A percentile compares a stretch with the other conserved stretches of the same genome.
phyloP scores from a whole-genome alignment of 2,888 invertebrate genomes.

The Leuctra nigra region DNA sequence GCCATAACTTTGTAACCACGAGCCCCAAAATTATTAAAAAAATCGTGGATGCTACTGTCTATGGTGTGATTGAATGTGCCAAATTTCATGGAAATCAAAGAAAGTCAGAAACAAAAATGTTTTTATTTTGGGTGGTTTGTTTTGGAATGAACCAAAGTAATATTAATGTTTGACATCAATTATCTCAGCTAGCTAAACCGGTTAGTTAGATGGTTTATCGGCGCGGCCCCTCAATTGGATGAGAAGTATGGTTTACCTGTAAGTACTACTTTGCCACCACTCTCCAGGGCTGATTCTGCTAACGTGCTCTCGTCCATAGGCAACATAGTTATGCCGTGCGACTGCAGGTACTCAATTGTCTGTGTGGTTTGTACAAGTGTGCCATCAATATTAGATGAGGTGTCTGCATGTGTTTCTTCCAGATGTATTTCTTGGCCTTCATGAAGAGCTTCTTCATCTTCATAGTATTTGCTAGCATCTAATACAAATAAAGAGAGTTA shows the following conservation, averaged over 20 bases:
- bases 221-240: too few relatives aligned
- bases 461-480: not conserved
- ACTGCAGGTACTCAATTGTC: slow-evolving; percentile 62
- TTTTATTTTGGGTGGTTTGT: too few relatives aligned
- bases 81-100: too few relatives aligned
- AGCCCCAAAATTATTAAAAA: too few relatives aligned
- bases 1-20: too few relatives aligned
- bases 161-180: too few relatives aligned
- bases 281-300: slow-evolving; percentile 73
- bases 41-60: too few relatives aligned
- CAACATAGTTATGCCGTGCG: slow-evolving; percentile 82
- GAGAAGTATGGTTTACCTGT: slow-evolving; percentile 48
- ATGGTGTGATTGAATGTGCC: too few relatives aligned
- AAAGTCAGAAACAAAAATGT: too few relatives aligned
- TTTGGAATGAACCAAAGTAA: too few relatives aligned
- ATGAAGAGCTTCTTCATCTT: not conserved
- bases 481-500: not conserved
- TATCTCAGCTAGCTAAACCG: too few relatives aligned
- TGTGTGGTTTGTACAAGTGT: slow-evolving; percentile 29
- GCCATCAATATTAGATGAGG: slow-evolving; percentile 14
- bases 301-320: slow-evolving; percentile 67
- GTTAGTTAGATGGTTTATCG: too few relatives aligned
- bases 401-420: slow-evolving; percentile 16
- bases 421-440: not conserved
- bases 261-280: slow-evolving; percentile 77